Percentiles rank a stretch among this genome's conserved stretches.
These are phyloP conservation scores for Drosophila triauraria DNA, from an alignment of 1,140 invertebrate genomes.

Conservation along the genomic window DNA sequence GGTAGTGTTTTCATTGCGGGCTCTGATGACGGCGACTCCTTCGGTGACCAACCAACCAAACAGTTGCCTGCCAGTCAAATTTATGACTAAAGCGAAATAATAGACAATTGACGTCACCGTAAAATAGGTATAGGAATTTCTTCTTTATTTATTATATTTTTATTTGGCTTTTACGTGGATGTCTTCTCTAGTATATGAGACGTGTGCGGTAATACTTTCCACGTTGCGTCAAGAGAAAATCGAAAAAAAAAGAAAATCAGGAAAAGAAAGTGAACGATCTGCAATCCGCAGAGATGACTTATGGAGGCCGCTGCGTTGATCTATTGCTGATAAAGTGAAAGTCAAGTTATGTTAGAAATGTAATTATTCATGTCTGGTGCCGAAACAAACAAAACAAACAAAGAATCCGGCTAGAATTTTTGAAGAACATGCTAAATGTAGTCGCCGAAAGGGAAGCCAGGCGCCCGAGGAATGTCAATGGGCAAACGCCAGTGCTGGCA, in stretches of 20 bases:
- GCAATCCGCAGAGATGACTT: constrained; percentile 34
- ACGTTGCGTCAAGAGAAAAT: constrained; percentile 38
- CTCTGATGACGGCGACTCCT: constrained; percentile 17
- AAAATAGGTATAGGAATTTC: constrained; percentile 73
- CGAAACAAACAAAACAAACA: constrained; percentile 28
- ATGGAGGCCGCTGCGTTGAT: constrained; percentile 54
- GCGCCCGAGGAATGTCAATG: constrained; percentile 37
- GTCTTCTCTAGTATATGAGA: constrained; percentile 45
- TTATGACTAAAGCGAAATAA: constrained; percentile 75
- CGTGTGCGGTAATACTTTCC: constrained; percentile 70
- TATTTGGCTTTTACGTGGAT: constrained; percentile 63
- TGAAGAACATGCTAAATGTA: constrained; percentile 50
- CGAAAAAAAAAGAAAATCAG: constrained; percentile 4
- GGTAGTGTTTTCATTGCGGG: constrained; percentile 1
- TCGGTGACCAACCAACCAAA: constrained; percentile 29
- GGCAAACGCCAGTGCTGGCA: constrained; percentile 11
- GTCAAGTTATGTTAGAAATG: constrained; percentile 80
- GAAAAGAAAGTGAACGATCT: constrained; percentile 20
- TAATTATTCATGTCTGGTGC: constrained; percentile 71
- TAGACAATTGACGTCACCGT: constrained; percentile 77
- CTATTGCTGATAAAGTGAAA: constrained; percentile 81
- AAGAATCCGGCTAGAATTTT: constrained; percentile 22
- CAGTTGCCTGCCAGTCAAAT: constrained; percentile 61
- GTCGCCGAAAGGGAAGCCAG: constrained; percentile 14
- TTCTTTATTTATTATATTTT: constrained; percentile 67